A percentile compares a stretch with the other conserved stretches of the same genome.
Evolutionary conservation across 1,140 invertebrate genomes (phyloP).

Genomic region (Dufourea novaeangliae): DNA sequence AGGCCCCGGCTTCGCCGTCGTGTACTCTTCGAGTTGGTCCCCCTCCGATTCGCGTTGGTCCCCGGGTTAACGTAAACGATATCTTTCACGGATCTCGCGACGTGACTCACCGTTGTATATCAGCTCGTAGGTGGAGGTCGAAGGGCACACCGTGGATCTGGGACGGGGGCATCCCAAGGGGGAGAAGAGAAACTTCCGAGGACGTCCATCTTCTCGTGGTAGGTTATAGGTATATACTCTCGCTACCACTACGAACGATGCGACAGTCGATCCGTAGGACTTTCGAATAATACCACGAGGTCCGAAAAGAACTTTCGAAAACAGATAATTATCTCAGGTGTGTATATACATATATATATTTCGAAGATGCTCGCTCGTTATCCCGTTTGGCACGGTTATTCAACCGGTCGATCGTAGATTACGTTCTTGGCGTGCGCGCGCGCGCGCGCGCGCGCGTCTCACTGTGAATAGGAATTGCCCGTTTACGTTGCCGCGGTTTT

Average conservation of each 20-base stretch:
- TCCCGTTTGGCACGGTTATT: slow-evolving; percentile 19
- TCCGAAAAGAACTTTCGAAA: slow-evolving; percentile 31
- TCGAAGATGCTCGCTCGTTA: slow-evolving; percentile 29
- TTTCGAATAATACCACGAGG: neutral
- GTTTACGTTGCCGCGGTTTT: slow-evolving; percentile 3
- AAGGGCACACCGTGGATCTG: slow-evolving; percentile 52
- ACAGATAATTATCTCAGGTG: slow-evolving; percentile 15
- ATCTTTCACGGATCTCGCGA: slow-evolving; percentile 16
- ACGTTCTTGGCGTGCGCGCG: neutral
- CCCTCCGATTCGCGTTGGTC: slow-evolving; percentile 49
- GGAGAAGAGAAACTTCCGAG: slow-evolving; percentile 18
- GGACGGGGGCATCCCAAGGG: too few relatives aligned
- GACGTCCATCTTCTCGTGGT: neutral
- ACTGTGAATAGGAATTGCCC: slow-evolving; percentile 29
- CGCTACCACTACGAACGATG: too few relatives aligned
- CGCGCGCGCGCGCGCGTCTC: neutral
- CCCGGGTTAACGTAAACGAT: slow-evolving; percentile 9
- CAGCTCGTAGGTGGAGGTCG: slow-evolving; percentile 52
- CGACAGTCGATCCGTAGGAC: neutral
- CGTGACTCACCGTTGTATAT: slow-evolving; percentile 51
- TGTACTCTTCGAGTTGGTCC: slow-evolving; percentile 54
- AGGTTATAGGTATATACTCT: too few relatives aligned
- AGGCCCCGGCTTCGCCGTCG: too few relatives aligned
- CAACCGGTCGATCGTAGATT: slow-evolving; percentile 35
- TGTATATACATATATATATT: too few relatives aligned